A percentile compares a stretch with the other conserved stretches of the same genome.
Evolutionary conservation across 2,888 invertebrate species (phyloP).

Genomic region (Pseudococcus longispinus): DNA sequence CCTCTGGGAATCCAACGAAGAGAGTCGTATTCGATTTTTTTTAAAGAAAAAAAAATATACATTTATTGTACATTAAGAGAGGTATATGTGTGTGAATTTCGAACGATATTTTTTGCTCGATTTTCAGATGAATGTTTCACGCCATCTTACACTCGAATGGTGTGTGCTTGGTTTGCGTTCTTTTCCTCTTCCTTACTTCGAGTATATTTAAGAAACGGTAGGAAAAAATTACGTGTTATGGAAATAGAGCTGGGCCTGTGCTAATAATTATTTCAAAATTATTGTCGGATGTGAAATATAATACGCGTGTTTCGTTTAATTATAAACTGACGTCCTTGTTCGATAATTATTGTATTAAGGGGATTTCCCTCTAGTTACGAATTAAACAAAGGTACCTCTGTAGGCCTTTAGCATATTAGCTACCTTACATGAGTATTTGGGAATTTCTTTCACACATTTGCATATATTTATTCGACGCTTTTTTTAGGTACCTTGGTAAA

Average conservation of each 20-base stretch:
- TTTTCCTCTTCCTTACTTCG: neutral
- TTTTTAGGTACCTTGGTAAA: neutral
- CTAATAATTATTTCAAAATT: conserved; percentile 31
- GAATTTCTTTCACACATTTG: neutral
- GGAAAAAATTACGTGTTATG: neutral
- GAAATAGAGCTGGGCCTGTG: conserved; percentile 11
- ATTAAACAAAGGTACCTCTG: neutral
- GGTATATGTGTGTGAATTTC: neutral
- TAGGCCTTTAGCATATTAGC: neutral
- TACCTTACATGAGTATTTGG: neutral
- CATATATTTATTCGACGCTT: neutral
- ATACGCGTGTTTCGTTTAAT: conserved; percentile 7
- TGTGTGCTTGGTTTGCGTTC: neutral
- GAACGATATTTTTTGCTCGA: neutral
- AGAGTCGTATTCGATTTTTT: neutral
- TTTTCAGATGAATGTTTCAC: neutral
- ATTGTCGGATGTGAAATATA: neutral
- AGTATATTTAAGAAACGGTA: neutral
- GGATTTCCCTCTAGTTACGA: neutral
- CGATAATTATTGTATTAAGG: neutral
- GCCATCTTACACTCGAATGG: neutral
- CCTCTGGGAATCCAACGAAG: neutral
- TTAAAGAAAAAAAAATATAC: neutral
- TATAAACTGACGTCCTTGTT: conserved; percentile 20
- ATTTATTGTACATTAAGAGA: neutral